Percentiles rank a stretch among this genome's conserved stretches.
Evolutionary conservation across 2,888 invertebrate species (phyloP).

Genomic region (Saturnia pavonia): DNA sequence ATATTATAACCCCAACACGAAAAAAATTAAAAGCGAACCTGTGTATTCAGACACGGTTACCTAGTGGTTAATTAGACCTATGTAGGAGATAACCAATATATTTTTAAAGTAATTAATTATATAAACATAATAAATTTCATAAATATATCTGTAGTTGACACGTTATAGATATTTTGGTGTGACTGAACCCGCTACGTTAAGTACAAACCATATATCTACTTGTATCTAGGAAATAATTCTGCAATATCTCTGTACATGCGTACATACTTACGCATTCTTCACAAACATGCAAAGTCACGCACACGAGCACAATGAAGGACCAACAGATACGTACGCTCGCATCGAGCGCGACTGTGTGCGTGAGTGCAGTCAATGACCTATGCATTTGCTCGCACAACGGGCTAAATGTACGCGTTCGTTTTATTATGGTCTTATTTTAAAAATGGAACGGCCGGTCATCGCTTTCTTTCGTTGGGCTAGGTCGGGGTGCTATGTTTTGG

Average conservation of each 20-base stretch:
- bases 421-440: slow-evolving; percentile 81
- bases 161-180: background rate
- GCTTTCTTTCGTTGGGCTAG: slow-evolving; percentile 76
- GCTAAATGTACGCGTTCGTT: slow-evolving; percentile 81
- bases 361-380: slow-evolving; percentile 76
- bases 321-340: slow-evolving; percentile 31
- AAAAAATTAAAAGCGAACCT: no score
- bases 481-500: slow-evolving; percentile 58
- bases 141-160: slow-evolving; percentile 7
- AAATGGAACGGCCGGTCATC: slow-evolving; percentile 72
- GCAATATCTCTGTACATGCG: slow-evolving; percentile 77
- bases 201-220: slow-evolving; percentile 19
- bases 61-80: no score
- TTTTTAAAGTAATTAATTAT: background rate
- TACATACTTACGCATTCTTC: slow-evolving; percentile 78
- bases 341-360: slow-evolving; percentile 46
- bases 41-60: no score
- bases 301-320: slow-evolving; percentile 58
- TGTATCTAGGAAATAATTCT: slow-evolving; percentile 78
- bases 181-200: slow-evolving; percentile 21
- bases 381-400: slow-evolving; percentile 79
- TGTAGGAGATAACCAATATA: no score
- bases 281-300: slow-evolving; percentile 77
- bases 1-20: no score
- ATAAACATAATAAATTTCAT: background rate